Evolutionary conservation across 2,113 vertebrate species (phyloP).

Genomic region (Istiophorus platypterus): DNA sequence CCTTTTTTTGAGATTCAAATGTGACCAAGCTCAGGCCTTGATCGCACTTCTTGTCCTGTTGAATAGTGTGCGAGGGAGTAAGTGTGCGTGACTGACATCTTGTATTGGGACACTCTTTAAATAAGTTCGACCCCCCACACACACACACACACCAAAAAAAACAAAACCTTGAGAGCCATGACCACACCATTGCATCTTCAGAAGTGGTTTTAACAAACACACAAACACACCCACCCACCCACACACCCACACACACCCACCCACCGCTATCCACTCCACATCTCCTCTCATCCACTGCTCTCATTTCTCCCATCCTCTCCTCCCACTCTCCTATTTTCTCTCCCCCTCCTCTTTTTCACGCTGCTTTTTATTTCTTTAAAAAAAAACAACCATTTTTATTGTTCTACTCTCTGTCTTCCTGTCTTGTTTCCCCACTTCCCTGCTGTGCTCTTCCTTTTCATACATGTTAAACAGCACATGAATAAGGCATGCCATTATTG

Average conservation of each 20-base stretch:
- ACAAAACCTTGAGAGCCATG: background rate
- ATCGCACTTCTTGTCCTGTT: conserved; percentile 22
- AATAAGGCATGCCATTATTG: conserved; percentile 60
- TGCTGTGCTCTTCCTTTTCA: conserved; percentile 8
- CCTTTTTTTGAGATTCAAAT: conserved; percentile 25
- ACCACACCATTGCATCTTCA: conserved; percentile 41
- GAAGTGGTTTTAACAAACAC: conserved; percentile 35
- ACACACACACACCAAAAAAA: no score
- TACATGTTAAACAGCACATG: conserved; percentile 58
- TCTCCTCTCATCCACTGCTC: conserved; percentile 35
- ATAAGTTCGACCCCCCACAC: no score
- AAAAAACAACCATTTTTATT: background rate
- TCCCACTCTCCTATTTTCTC: conserved; percentile 29
- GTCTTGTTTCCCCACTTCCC: background rate
- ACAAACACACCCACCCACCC: background rate
- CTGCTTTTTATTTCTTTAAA: no score
- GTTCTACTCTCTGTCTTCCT: background rate
- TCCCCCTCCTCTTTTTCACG: conserved; percentile 14
- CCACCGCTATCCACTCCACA: conserved; percentile 25
- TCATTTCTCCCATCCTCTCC: conserved; percentile 24
- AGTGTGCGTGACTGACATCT: conserved; percentile 32
- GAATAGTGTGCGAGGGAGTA: conserved; percentile 13
- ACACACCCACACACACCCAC: background rate
- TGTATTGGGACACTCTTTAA: conserved; percentile 16
- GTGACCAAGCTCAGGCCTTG: conserved; percentile 11